These are phyloP conservation scores for Gorsachius magnificus DNA, from an alignment of 2,797 vertebrate genomes.

Conservation along the genomic window DNA sequence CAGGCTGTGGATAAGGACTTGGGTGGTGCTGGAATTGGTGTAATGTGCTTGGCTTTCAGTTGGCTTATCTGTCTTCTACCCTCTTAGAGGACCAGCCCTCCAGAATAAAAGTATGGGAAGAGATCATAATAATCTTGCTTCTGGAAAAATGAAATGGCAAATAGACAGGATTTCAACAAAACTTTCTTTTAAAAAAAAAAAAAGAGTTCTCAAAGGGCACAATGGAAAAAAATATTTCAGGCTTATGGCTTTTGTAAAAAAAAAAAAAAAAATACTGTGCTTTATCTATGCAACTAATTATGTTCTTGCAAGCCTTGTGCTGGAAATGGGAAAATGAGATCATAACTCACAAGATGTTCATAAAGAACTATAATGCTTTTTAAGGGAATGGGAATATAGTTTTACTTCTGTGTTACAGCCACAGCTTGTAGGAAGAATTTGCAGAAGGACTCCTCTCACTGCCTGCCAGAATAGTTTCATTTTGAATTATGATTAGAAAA, in stretches of 20 bases:
- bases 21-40: not conserved
- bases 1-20: not conserved
- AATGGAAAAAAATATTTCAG: not conserved
- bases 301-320: not conserved
- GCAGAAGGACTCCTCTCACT: not conserved
- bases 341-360: not conserved
- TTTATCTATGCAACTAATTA: not conserved
- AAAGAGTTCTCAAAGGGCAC: not conserved
- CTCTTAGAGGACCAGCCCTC: not conserved
- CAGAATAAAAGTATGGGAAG: not conserved
- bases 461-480: not conserved
- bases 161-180: not conserved
- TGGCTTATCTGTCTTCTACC: not conserved
- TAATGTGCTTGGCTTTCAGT: not conserved
- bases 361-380: not conserved
- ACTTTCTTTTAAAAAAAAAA: not conserved
- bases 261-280: not conserved
- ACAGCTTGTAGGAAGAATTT: not conserved
- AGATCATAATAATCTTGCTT: not conserved
- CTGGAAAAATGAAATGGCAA: not conserved
- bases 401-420: not conserved
- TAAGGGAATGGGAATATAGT: not conserved
- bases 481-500: not conserved
- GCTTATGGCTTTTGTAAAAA: not conserved
- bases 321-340: not conserved